Conservation (phyloP, 2,888 invertebrate species). For the Homarus gammarus region DNA sequence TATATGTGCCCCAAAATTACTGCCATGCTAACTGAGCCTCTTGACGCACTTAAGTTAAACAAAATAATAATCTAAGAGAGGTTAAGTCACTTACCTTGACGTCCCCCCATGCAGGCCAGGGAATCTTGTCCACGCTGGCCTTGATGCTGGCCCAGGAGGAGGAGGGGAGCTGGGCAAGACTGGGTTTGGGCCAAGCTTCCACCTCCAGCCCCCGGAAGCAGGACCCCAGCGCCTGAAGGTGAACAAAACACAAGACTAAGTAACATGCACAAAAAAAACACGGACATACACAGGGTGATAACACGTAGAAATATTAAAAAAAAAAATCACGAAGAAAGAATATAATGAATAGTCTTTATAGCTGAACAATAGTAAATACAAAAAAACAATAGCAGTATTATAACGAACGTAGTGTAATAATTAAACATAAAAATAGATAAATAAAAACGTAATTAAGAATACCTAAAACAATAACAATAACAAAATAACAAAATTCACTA, state of each 20-base stretch:
- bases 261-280: background rate
- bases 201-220: slow-evolving; percentile 15
- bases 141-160: slow-evolving; percentile 28
- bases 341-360: too few species aligned
- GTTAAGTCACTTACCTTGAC: slow-evolving; percentile 32
- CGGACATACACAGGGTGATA: background rate
- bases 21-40: background rate
- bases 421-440: too few species aligned
- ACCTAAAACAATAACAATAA: too few species aligned
- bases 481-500: too few species aligned
- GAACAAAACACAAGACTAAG: slow-evolving; percentile 81
- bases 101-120: slow-evolving; percentile 49
- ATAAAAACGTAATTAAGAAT: too few species aligned
- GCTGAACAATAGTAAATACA: too few species aligned
- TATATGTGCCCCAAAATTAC: background rate
- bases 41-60: background rate
- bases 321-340: too few species aligned
- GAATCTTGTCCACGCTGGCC: slow-evolving; percentile 26
- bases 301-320: too few species aligned
- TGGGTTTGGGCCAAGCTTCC: slow-evolving; percentile 8
- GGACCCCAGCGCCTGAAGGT: slow-evolving; percentile 76
- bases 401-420: too few species aligned
- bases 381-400: too few species aligned
- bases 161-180: slow-evolving; percentile 18
- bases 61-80: background rate